Evolutionary conservation across 2,797 vertebrate species (phyloP), one percentile per base, ranked within the genome.

Genomic region (Morelia viridis): DNA sequence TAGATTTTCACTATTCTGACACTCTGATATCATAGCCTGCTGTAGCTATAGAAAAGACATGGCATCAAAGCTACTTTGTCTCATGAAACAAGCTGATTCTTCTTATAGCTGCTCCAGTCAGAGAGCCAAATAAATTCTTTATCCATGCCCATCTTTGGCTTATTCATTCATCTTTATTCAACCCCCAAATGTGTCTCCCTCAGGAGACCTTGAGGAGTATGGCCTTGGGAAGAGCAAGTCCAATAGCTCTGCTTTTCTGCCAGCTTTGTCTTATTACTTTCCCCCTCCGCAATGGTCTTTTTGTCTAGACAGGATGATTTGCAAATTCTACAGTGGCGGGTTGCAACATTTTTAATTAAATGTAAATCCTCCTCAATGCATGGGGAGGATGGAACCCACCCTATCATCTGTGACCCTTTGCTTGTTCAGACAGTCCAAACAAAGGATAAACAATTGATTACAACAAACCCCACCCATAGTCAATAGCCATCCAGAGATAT

Each of bases 351-450:
- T 80, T 88, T n/a, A 61, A 91, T 65, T 35, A 91, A 83, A 88
- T 89, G 87, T 35, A 58, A 62, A 64, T 64, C n/a, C 13, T 56
- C 5, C 41, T 22, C 50, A 19, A 7, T 53, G 12, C 22, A 80
- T 5, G 13, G 26, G 58, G 57, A 80, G 53, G 50, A 12, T 84
- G 53, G 62, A 86, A 80, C 12, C 41, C 83, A 19, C 41, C 46
- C 65, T 57, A 24, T 56, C 65, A 41, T 24, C 10, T 22, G 56
- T 26, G 35, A n/a, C 35, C 62, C 22, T 57, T 58, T 57, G 60
- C 76, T 53, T 87, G 83, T 60, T 85, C 61, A 85, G 88, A 60
- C 53, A 85, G 62, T 68, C 87, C 91, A 88, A 87, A 88, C 56
- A 87, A 53, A 80, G 84, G 57, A 60, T 83, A 64, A 89, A 85